phyloP scores from a whole-genome alignment of 2,113 vertebrate species.

The Corvus cornix region DNA sequence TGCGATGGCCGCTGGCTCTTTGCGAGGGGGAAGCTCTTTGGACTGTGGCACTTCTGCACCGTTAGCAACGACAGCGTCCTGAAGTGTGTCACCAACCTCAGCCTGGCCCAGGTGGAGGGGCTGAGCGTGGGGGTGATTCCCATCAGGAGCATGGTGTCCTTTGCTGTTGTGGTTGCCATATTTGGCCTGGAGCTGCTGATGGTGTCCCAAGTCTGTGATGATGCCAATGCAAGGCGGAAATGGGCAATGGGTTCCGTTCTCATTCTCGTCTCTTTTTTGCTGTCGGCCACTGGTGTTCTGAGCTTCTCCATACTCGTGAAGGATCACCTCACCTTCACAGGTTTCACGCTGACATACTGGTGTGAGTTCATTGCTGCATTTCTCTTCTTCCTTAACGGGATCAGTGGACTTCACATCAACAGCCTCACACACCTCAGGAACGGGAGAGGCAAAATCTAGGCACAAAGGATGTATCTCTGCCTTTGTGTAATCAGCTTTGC shows the following conservation, averaged over 20 bases:
- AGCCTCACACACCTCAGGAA: slow-evolving; percentile 68
- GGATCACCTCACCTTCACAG: slow-evolving; percentile 49
- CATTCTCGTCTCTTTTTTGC: slow-evolving; percentile 70
- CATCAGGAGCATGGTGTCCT: slow-evolving; percentile 64
- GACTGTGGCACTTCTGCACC: slow-evolving; percentile 82
- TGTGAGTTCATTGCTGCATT: slow-evolving; percentile 77
- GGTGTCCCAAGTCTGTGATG: slow-evolving; percentile 82
- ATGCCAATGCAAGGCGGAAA: slow-evolving; percentile 56
- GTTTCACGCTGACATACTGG: slow-evolving; percentile 83
- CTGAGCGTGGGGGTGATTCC: slow-evolving; percentile 64
- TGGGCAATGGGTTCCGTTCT: slow-evolving; percentile 77
- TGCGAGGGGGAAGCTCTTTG: slow-evolving; percentile 60
- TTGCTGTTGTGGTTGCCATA: slow-evolving; percentile 79
- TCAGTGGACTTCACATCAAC: slow-evolving; percentile 81
- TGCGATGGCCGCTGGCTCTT: slow-evolving; percentile 84
- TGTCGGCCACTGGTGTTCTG: slow-evolving; percentile 72
- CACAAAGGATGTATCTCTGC: background rate
- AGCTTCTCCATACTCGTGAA: slow-evolving; percentile 75
- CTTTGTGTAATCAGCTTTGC: slow-evolving; percentile 21
- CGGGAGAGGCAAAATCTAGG: slow-evolving; percentile 42
- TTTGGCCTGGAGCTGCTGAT: slow-evolving; percentile 85
- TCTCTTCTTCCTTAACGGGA: slow-evolving; percentile 82
- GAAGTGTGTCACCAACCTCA: slow-evolving; percentile 73
- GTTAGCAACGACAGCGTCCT: background rate
- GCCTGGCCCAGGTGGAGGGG: slow-evolving; percentile 56